Percentiles rank a stretch among this genome's conserved stretches.
These are phyloP conservation scores for Fragariocoptes setiger DNA, from an alignment of 1,140 invertebrate genomes.

Conservation along the genomic window DNA sequence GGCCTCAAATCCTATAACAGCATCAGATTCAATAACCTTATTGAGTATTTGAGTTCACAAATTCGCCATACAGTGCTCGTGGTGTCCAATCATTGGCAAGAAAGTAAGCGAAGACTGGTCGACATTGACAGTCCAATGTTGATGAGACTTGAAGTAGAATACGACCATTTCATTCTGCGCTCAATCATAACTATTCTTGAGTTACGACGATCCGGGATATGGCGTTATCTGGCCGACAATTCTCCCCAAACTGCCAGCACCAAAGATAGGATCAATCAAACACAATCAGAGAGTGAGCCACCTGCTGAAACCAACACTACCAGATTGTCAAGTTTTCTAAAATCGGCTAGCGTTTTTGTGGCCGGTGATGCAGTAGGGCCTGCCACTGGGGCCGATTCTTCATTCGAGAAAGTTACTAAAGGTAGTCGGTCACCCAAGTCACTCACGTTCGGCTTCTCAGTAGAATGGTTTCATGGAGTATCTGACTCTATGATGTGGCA, in stretches of 20 bases:
- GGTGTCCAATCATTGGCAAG: conserved; percentile 6
- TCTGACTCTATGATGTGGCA: conserved; percentile 10
- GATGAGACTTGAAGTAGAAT: conserved; percentile 10
- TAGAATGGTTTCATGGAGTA: conserved; percentile 7
- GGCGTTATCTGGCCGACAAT: conserved; percentile 9
- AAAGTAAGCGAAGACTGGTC: conserved; percentile 5
- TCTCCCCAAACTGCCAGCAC: no score
- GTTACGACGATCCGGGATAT: conserved; percentile 7
- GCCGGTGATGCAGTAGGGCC: no score
- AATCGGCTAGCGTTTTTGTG: no score
- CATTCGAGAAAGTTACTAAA: no score
- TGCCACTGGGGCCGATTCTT: no score
- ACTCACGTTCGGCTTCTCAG: conserved; percentile 1
- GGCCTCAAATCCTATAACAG: conserved; percentile 9
- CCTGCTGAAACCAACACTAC: no score
- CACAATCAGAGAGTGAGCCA: no score
- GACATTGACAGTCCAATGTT: conserved; percentile 6
- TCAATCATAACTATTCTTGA: conserved; percentile 7
- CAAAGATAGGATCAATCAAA: no score
- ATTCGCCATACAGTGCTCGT: conserved; percentile 5
- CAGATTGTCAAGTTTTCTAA: no score
- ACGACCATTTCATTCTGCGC: conserved; percentile 10
- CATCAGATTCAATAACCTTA: conserved; percentile 8
- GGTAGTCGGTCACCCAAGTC: no score
- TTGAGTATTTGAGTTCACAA: conserved; percentile 4